Conservation (phyloP, 1,140 invertebrate genomes). For the Luehdorfia chinensis region DNA sequence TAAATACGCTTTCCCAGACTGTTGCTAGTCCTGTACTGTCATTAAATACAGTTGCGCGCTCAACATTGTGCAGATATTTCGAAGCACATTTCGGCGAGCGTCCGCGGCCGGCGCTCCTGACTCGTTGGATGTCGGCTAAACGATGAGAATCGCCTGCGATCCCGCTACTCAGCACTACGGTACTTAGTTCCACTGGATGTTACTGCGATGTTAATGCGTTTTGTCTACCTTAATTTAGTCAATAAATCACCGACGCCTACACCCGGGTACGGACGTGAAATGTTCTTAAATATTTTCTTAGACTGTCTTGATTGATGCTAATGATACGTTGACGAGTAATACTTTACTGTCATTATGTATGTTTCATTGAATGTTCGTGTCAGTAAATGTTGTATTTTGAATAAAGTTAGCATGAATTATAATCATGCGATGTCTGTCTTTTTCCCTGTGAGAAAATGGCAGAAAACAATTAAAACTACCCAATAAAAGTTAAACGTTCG, state of each 20-base stretch:
- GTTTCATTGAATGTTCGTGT: conserved; percentile 9
- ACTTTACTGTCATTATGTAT: conserved; percentile 9
- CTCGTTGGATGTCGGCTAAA: conserved; percentile 28
- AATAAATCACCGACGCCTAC: conserved; percentile 55
- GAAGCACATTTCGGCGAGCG: conserved; percentile 61
- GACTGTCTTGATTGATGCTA: conserved; percentile 9
- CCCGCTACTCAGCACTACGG: conserved; percentile 66
- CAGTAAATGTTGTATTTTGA: conserved; percentile 4
- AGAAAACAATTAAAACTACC: conserved; percentile 8
- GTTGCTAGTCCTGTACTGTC: conserved; percentile 62
- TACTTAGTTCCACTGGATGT: conserved; percentile 55
- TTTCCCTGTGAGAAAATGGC: conserved; percentile 5
- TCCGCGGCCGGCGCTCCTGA: conserved; percentile 23
- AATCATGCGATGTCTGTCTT: background rate
- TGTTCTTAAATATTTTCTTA: conserved; percentile 9
- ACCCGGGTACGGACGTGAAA: conserved; percentile 2
- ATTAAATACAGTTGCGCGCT: conserved; percentile 68
- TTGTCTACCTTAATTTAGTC: conserved; percentile 48
- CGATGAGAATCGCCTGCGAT: conserved; percentile 58
- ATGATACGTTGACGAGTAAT: background rate
- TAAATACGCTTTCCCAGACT: conserved; percentile 52
- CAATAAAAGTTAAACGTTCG: no score
- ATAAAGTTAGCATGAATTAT: conserved; percentile 4
- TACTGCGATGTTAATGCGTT: conserved; percentile 64
- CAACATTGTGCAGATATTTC: conserved; percentile 55